A percentile compares a stretch with the other conserved stretches of the same genome.
These are phyloP conservation scores for Cassiopea andromeda DNA, from an alignment of 30 jellyfish, hydroid and myxozoan species.

Conservation along the genomic window DNA sequence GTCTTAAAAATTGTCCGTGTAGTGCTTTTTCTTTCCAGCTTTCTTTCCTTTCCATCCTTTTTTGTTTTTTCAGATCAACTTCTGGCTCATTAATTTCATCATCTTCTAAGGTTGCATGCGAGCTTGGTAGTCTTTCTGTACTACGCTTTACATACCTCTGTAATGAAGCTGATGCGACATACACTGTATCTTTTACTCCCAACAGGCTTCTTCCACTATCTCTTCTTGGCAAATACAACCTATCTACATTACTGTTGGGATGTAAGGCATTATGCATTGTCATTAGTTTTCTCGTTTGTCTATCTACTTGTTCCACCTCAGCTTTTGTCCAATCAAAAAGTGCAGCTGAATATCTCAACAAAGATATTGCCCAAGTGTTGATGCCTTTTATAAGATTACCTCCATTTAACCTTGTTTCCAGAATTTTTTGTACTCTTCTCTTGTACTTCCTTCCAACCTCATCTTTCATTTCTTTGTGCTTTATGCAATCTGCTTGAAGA, in stretches of 20 bases:
- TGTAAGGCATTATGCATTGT: conserved; percentile 52
- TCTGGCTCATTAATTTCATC: conserved; percentile 13
- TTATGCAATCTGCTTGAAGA: background rate
- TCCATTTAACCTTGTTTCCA: conserved; percentile 13
- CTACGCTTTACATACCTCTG: background rate
- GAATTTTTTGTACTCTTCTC: conserved; percentile 3
- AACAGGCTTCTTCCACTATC: conserved; percentile 41
- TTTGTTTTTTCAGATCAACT: conserved; percentile 14
- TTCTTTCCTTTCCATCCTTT: conserved; percentile 13
- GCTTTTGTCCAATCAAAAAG: conserved; percentile 36
- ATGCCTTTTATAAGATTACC: conserved; percentile 18
- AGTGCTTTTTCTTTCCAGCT: conserved; percentile 13
- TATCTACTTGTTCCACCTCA: conserved; percentile 10
- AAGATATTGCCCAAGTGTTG: conserved; percentile 37
- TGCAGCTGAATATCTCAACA: conserved; percentile 45
- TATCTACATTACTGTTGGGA: conserved; percentile 25
- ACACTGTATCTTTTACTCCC: conserved; percentile 22
- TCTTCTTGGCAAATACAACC: conserved; percentile 19
- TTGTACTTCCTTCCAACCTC: conserved; percentile 19
- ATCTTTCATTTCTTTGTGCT: conserved; percentile 16
- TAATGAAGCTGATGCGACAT: background rate
- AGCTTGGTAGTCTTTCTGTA: conserved; percentile 6
- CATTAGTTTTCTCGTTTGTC: conserved; percentile 48
- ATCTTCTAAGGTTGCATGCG: background rate
- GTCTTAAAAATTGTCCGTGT: conserved; percentile 10